Evolutionary conservation across 2,113 vertebrate species (phyloP).

Genomic region (Pagrus major): DNA sequence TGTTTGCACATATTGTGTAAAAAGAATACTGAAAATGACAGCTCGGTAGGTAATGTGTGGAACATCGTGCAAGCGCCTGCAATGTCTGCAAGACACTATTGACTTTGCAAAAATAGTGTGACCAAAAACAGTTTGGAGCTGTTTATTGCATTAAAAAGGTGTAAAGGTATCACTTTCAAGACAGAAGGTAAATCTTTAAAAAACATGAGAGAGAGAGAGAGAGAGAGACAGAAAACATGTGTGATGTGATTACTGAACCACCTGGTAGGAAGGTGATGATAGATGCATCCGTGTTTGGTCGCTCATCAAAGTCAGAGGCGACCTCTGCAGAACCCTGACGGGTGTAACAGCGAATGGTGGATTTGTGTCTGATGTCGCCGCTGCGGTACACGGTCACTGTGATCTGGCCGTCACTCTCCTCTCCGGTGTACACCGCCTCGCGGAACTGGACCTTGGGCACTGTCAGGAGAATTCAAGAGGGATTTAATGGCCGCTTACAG

Average conservation of each 20-base stretch:
- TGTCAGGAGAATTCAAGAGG: conserved; percentile 64
- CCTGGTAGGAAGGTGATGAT: conserved; percentile 91
- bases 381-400: conserved; percentile 86
- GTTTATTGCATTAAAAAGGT: conserved; percentile 42
- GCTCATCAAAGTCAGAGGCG: conserved; percentile 92
- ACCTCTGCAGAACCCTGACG: conserved; percentile 94
- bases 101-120: conserved; percentile 15
- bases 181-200: neutral
- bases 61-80: neutral
- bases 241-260: conserved; percentile 64
- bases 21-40: conserved; percentile 4
- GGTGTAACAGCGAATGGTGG: conserved; percentile 92
- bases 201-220: too few relatives aligned
- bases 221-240: neutral
- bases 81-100: conserved; percentile 8
- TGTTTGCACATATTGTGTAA: conserved; percentile 20
- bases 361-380: conserved; percentile 87
- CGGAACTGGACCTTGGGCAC: conserved; percentile 95
- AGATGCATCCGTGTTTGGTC: conserved; percentile 92
- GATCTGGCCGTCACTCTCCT: conserved; percentile 88
- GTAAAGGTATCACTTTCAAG: conserved; percentile 22
- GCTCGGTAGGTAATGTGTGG: conserved; percentile 16
- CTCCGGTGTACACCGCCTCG: conserved; percentile 84
- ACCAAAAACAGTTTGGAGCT: conserved; percentile 22
- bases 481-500: neutral